Evolutionary conservation across 2,888 invertebrate genomes (phyloP), one percentile per base, ranked within the genome.

Genomic region (Zelleria hepariella): DNA sequence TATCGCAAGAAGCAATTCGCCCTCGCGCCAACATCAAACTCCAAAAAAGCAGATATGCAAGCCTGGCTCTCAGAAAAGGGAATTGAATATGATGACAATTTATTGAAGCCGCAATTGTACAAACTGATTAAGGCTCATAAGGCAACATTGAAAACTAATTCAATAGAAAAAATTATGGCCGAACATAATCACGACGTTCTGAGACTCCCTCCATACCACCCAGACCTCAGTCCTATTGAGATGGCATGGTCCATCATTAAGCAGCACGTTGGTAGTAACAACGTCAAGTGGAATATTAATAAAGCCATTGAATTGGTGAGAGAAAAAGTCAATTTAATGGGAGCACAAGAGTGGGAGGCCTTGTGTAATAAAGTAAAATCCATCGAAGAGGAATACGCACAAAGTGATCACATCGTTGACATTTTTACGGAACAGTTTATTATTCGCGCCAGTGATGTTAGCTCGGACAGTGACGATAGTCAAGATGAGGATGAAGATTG

Each of bases 361-460:
- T 57, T 63, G 52, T 65, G 62, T 23, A 27, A 27, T 21, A 65
- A 62, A 52, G 62, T 63, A 2, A 62, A 62, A 56, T 20, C 26
- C n/a, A 63, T 61, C 8, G 63, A 65, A 58, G 60, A 56, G n/a
- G 61, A 60, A 18, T 64, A 64, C 27, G 49, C 20, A 7, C 61
- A 61, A 48, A 64, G 62, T 58, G 63, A 65, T 56, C 63, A 60
- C 58, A 59, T 62, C 0, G 55, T 64, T 5, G 64, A 64, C 59
- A 20, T 51, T n/a, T 2, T 62, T 18, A 64, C 64, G 5, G 63
- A 65, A 32, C 24, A 57, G 25, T 57, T 60, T 57, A 26, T 58
- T 27, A 54, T 60, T 54, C 48, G 32, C 18, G 26, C 48, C 7
- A 21, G 55, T 18, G 48, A 57, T 25, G 48, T 26, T 27, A 25